phyloP scores from a whole-genome alignment of 1,140 invertebrate genomes.

The Steinernema feltiae region DNA sequence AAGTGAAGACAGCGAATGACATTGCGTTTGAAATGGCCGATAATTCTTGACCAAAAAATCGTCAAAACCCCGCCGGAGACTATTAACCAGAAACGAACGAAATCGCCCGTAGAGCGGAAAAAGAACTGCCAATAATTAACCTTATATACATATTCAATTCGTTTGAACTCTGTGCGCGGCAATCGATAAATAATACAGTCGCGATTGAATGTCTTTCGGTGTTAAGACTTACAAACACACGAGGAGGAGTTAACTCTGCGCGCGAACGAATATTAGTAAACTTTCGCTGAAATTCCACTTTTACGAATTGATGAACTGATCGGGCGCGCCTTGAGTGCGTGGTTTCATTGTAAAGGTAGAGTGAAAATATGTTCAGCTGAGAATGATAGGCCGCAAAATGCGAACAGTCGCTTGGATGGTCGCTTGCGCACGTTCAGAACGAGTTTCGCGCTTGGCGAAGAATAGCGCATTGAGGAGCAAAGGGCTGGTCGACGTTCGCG shows the following conservation, averaged over 20 bases:
- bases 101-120: not conserved
- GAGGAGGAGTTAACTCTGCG: not conserved
- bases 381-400: constrained; percentile 12
- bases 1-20: no score
- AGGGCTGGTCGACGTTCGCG: not conserved
- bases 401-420: not conserved
- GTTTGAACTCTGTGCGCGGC: no score
- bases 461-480: not conserved
- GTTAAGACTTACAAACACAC: not conserved
- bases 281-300: no score
- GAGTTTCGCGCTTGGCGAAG: constrained; percentile 2
- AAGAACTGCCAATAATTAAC: no score
- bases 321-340: no score
- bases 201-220: not conserved
- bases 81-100: not conserved
- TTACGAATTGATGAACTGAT: no score
- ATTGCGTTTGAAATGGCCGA: constrained; percentile 4
- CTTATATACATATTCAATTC: no score
- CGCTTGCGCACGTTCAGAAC: constrained; percentile 1
- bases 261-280: not conserved
- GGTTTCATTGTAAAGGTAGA: not conserved
- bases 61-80: not conserved
- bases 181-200: not conserved
- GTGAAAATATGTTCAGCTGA: constrained; percentile 5
- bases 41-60: not conserved